Percentiles rank a stretch among this genome's conserved stretches.
Evolutionary conservation across 1,140 invertebrate species (phyloP).

Genomic region (Epicauta chinensis): DNA sequence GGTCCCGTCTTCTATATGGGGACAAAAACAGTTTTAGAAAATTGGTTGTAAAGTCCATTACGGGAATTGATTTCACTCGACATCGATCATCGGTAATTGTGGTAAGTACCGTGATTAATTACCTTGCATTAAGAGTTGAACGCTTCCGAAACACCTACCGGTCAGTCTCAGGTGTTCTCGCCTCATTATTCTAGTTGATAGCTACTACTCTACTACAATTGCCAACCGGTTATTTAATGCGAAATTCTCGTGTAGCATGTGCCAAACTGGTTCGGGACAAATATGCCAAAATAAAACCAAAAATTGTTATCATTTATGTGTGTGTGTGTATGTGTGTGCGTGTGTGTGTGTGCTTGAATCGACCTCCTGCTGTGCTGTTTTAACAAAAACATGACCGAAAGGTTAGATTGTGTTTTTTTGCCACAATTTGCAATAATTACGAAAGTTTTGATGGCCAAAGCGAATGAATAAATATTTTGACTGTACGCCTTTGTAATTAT

Average conservation of each 20-base stretch:
- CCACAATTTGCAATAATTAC: no score
- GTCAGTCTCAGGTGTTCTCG: conserved; percentile 9
- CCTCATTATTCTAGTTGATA: no score
- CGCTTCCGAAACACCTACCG: conserved; percentile 6
- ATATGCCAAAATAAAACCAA: conserved; percentile 1
- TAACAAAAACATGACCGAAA: no score
- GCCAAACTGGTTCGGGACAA: conserved; percentile 6
- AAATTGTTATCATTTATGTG: conserved; percentile 6
- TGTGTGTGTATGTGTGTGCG: no score
- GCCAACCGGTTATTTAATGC: conserved; percentile 10
- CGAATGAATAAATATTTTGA: no score
- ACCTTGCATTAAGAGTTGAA: background rate
- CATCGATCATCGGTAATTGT: no score
- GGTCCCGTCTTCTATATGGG: conserved; percentile 12
- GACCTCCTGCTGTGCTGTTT: conserved; percentile 12
- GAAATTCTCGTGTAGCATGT: conserved; percentile 2
- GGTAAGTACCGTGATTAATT: no score
- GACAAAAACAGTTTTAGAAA: conserved; percentile 31
- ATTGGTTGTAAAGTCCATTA: background rate
- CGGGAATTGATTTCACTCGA: no score
- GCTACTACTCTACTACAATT: no score
- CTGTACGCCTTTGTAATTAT: no score
- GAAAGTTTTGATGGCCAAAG: no score
- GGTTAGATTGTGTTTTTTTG: no score
- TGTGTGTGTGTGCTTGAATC: background rate